A percentile compares a stretch with the other conserved stretches of the same genome.
Evolutionary conservation across 2,888 invertebrate species (phyloP).

Genomic region (Scrobipalpa atriplicella): DNA sequence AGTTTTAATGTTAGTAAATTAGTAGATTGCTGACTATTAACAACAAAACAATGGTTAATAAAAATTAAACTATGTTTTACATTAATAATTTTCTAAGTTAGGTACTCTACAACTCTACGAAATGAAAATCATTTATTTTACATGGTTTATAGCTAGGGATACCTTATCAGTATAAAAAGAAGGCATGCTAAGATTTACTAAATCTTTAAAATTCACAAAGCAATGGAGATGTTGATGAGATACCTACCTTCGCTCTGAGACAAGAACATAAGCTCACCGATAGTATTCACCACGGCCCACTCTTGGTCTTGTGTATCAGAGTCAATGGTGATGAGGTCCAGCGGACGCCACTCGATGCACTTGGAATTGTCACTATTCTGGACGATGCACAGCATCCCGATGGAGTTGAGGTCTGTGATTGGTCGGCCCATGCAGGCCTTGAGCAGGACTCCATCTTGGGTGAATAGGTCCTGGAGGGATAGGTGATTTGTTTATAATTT

Average conservation of each 20-base stretch:
- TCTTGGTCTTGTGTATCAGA: slow-evolving; percentile 91
- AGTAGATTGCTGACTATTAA: too few relatives aligned
- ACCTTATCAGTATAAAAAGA: background rate
- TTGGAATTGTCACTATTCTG: slow-evolving; percentile 84
- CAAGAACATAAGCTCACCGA: slow-evolving; percentile 58
- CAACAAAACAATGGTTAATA: too few relatives aligned
- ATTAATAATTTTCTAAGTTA: too few relatives aligned
- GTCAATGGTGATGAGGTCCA: slow-evolving; percentile 89
- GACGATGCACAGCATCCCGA: slow-evolving; percentile 87
- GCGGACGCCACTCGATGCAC: slow-evolving; percentile 92
- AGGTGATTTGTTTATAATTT: background rate
- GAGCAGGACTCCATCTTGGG: slow-evolving; percentile 90
- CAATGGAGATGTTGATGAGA: background rate
- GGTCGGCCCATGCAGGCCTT: slow-evolving; percentile 85
- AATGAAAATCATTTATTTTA: too few relatives aligned
- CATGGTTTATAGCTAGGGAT: too few relatives aligned
- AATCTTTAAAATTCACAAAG: background rate
- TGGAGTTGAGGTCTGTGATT: slow-evolving; percentile 84
- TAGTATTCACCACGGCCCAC: slow-evolving; percentile 92
- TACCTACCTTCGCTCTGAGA: background rate
- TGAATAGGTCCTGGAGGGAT: slow-evolving; percentile 85
- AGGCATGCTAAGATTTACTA: background rate
- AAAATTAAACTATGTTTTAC: too few relatives aligned
- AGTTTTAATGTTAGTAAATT: too few relatives aligned
- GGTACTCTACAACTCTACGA: too few relatives aligned